Percentiles rank a stretch among this genome's conserved stretches.
These are phyloP conservation scores for Caranx melampygus DNA, from an alignment of 2,113 vertebrate species.

Conservation along the genomic window DNA sequence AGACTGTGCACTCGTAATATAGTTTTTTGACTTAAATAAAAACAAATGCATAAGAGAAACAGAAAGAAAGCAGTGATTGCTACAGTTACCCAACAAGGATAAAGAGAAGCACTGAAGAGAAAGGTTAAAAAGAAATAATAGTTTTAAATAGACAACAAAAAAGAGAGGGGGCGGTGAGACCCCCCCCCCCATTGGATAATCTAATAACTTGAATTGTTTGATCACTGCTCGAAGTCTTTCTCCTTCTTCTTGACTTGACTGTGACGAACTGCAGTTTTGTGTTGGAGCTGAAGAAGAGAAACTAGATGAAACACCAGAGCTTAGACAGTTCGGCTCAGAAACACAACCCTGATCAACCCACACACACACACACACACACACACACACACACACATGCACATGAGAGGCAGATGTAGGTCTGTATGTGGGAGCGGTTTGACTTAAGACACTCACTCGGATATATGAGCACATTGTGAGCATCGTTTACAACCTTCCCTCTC, in stretches of 20 bases:
- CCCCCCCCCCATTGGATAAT: conserved; percentile 10
- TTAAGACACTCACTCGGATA: conserved; percentile 1
- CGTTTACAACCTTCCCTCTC: neutral
- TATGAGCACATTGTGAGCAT: neutral
- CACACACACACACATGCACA: conserved; percentile 8
- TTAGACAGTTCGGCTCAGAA: conserved; percentile 7
- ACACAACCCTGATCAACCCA: conserved; percentile 22
- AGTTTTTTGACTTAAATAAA: no score
- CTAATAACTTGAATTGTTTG: conserved; percentile 40
- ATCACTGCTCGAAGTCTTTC: conserved; percentile 2
- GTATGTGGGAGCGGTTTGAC: conserved; percentile 56
- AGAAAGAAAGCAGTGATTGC: neutral
- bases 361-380: neutral
- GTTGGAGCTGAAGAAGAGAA: neutral
- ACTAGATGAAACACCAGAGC: conserved; percentile 26
- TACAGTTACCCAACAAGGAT: neutral
- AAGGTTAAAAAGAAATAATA: neutral
- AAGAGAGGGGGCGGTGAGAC: neutral
- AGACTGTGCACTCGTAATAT: no score
- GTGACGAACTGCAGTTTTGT: conserved; percentile 32
- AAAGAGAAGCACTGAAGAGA: conserved; percentile 1
- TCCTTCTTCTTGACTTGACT: neutral
- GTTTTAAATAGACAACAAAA: conserved; percentile 29
- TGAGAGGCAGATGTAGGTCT: conserved; percentile 57
- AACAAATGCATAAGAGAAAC: neutral